Evolutionary conservation across 2,113 vertebrate genomes (phyloP), one percentile per base, ranked within the genome.

Genomic region (Synchiropus splendidus): DNA sequence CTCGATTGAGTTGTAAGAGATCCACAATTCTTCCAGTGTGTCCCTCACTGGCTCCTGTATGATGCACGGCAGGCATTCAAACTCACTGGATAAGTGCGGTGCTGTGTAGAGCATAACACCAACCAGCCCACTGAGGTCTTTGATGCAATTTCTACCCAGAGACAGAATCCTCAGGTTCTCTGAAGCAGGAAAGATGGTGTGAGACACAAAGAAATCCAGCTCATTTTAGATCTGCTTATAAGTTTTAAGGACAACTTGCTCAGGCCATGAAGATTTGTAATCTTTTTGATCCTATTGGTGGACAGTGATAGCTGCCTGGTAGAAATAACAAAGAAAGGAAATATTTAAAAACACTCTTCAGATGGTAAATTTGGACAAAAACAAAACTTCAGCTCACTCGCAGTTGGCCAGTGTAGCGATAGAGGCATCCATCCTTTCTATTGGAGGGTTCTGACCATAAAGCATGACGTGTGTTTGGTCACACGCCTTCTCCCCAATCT

Each of bases 211-310:
- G 10, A 16, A 27, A 16, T 2, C 48, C 5, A 48, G n/a, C 32
- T 2, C 18, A 10, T 13, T 44, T 36, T 21, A 6, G 18, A 12
- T 21, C 9, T 37, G 10, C 2, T n/a, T n/a, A n/a, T n/a, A n/a
- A n/a, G n/a, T n/a, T n/a, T n/a, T 15, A 34, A 33, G 4, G 31
- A 16, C 6, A 48, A 94, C 94, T 95, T 84, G 98, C 95, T 99
- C 47, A 98, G 78, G 44, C 85, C 90, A 54, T 82, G 90, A 58
- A 99, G 79, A 74, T 98, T 97, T 53, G 91, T 87, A 32, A 99
- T 99, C 83, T 95, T 97, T 61, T 98, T 93, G 71, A 99, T 98
- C 77, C 93, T 93, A 81, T 99, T 99, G 67, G 94, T 96, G 51
- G 94, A 97, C 66, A 99, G 70, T 2, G 91, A 96, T 3, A 99